Conservation (phyloP, 2,113 vertebrate genomes). For the Merops nubicus region DNA sequence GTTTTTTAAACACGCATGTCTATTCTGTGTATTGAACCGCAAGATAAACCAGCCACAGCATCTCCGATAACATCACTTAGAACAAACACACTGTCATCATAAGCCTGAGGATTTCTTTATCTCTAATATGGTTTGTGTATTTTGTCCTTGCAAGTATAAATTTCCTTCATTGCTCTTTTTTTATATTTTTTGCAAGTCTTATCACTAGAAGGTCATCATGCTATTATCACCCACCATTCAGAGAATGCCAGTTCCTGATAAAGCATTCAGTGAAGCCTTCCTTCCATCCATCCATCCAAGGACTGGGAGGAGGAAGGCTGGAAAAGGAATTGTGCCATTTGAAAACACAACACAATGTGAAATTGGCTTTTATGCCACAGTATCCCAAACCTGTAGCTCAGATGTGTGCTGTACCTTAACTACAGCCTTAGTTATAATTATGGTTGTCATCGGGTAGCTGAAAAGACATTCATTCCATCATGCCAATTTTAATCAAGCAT, state of each 20-base stretch:
- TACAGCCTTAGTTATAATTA: neutral
- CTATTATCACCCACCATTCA: neutral
- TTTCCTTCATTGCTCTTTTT: neutral
- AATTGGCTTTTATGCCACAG: neutral
- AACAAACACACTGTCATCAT: neutral
- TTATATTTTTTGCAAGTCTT: neutral
- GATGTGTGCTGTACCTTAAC: neutral
- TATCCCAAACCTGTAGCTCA: neutral
- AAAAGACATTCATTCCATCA: neutral
- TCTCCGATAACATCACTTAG: neutral
- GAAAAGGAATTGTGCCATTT: neutral
- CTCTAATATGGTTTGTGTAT: conserved; percentile 9
- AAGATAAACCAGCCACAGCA: neutral
- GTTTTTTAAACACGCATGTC: neutral
- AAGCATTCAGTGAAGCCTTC: neutral
- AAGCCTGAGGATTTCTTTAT: neutral
- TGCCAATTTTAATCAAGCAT: neutral
- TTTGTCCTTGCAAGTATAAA: conserved; percentile 1
- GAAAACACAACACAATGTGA: neutral
- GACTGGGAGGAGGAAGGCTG: accelerated
- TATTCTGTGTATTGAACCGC: neutral
- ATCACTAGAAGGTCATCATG: neutral
- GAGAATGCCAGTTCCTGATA: neutral
- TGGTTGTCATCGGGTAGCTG: neutral
- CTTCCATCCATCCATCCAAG: neutral